Conservation (phyloP, 2,797 vertebrate genomes). For the Periophthalmus magnuspinnatus region DNA sequence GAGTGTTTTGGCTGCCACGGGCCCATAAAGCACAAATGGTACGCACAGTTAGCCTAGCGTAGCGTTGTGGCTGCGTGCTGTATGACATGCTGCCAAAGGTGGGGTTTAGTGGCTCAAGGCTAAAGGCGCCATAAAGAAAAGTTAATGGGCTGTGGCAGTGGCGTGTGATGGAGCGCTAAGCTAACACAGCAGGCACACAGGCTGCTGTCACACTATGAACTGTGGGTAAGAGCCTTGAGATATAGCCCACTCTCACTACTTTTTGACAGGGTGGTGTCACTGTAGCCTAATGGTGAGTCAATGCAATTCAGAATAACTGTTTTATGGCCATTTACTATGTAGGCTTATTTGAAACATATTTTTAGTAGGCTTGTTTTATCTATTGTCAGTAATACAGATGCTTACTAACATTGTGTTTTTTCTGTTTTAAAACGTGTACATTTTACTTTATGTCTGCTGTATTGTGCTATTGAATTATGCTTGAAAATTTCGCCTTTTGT, state of each 20-base stretch:
- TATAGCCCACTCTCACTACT: background rate
- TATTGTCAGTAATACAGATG: no score
- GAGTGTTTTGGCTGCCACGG: constrained; percentile 52
- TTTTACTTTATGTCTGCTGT: no score
- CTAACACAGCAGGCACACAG: constrained; percentile 61
- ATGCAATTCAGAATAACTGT: no score
- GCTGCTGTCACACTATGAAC: constrained; percentile 50
- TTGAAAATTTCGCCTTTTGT: background rate
- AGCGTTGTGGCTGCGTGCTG: constrained; percentile 27
- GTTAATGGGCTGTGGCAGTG: constrained; percentile 74
- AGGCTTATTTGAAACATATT: no score
- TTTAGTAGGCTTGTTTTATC: no score
- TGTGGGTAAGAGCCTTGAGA: constrained; percentile 21
- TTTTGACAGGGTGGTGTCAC: no score
- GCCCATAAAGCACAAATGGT: constrained; percentile 65
- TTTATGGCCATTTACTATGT: background rate
- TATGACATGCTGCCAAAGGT: constrained; percentile 61
- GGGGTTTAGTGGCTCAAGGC: constrained; percentile 71
- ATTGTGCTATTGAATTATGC: background rate
- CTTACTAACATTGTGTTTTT: no score
- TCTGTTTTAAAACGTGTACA: no score
- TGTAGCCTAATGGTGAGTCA: no score
- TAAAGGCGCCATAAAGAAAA: constrained; percentile 72
- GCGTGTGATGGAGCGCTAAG: constrained; percentile 66
- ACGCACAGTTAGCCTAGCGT: constrained; percentile 61